Percentiles rank a stretch among this genome's conserved stretches.
Conservation (phyloP, 2,888 invertebrate species). For the Chymomyza amoena region DNA sequence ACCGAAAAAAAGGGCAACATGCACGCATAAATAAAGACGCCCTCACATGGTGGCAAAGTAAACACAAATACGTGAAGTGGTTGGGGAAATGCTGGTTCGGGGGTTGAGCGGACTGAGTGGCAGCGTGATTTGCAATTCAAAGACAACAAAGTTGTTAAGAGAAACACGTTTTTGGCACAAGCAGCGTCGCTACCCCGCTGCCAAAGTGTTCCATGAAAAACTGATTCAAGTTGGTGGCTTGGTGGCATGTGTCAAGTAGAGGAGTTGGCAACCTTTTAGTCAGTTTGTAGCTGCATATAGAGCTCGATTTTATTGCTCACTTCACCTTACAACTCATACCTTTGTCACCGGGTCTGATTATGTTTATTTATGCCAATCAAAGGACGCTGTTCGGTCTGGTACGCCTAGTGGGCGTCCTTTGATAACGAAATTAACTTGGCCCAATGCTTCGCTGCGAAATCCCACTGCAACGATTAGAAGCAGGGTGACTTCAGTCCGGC, state of each 20-base stretch:
- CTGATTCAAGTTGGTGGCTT: background rate
- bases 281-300: background rate
- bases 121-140: constrained; percentile 64
- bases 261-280: background rate
- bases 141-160: constrained; percentile 55
- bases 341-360: constrained; percentile 41
- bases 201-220: background rate
- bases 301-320: constrained; percentile 25
- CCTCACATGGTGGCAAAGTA: constrained; percentile 21
- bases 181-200: background rate
- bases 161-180: constrained; percentile 23
- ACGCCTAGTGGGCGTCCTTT: constrained; percentile 29
- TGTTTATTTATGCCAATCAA: constrained; percentile 71
- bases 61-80: constrained; percentile 3
- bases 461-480: constrained; percentile 39
- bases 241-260: background rate
- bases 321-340: background rate
- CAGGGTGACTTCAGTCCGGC: background rate
- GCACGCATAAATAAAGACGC: constrained; percentile 69
- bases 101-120: constrained; percentile 29
- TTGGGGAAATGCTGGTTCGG: background rate
- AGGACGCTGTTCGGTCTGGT: background rate
- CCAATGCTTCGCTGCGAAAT: constrained; percentile 18
- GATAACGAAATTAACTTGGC: constrained; percentile 60
- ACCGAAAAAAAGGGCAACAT: constrained; percentile 28